Percentiles rank a stretch among this genome's conserved stretches.
These are phyloP conservation scores for Strigamia maritima DNA, from an alignment of 2,888 invertebrate genomes.

Conservation along the genomic window DNA sequence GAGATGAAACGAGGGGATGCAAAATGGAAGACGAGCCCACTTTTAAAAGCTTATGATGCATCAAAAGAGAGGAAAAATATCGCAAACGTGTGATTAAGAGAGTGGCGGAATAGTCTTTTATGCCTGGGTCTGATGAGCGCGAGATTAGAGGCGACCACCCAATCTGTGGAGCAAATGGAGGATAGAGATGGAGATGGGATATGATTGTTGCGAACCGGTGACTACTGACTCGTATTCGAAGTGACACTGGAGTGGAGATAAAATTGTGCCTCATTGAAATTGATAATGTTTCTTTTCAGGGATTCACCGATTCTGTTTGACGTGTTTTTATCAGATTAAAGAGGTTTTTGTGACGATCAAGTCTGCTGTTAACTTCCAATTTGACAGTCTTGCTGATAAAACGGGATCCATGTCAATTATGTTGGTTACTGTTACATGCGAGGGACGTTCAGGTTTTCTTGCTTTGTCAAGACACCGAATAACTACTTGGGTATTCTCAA, in stretches of 20 bases:
- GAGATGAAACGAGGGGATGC: slow-evolving; percentile 22
- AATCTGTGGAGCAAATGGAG: not conserved
- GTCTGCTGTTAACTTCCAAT: slow-evolving; percentile 2
- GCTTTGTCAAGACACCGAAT: no score
- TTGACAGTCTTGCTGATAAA: slow-evolving; percentile 5
- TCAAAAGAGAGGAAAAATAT: slow-evolving; percentile 17
- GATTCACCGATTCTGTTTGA: not conserved
- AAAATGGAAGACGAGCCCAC: slow-evolving; percentile 1
- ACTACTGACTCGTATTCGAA: not conserved
- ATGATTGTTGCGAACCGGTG: not conserved
- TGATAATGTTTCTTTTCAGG: not conserved
- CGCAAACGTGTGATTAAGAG: slow-evolving; percentile 25
- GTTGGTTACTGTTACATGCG: not conserved
- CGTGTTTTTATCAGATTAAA: slow-evolving; percentile 15
- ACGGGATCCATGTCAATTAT: not conserved
- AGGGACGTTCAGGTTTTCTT: no score
- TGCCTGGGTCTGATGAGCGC: not conserved
- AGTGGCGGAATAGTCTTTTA: slow-evolving; percentile 14
- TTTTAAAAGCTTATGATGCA: slow-evolving; percentile 33
- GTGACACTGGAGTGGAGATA: slow-evolving; percentile 2
- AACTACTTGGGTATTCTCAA: no score
- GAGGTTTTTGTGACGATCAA: not conserved
- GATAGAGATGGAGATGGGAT: not conserved
- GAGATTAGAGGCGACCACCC: slow-evolving; percentile 5
- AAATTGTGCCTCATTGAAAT: not conserved